Conservation (phyloP, 2,888 invertebrate species). For the Nephrotoma guestfalica region DNA sequence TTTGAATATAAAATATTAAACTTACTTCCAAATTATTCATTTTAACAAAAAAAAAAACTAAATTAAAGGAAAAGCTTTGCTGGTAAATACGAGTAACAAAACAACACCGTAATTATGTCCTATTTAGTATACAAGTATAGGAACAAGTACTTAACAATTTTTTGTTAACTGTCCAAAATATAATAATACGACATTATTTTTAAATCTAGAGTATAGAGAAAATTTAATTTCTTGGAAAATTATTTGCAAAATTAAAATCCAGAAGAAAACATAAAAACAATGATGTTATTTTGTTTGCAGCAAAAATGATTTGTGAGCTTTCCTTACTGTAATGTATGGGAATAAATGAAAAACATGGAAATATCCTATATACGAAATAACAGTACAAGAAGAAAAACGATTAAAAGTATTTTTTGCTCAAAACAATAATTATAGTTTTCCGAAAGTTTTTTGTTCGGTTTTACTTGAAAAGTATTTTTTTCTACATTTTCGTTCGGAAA, state of each 20-base stretch:
- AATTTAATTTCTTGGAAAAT: not conserved
- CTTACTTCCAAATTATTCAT: too few species aligned
- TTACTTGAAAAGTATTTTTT: not conserved
- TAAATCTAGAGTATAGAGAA: not conserved
- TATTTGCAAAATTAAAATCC: not conserved
- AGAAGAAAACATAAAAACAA: not conserved
- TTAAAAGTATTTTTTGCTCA: not conserved
- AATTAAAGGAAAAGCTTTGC: too few species aligned
- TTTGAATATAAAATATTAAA: too few species aligned
- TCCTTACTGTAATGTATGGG: not conserved
- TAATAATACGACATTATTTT: not conserved
- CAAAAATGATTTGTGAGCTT: not conserved
- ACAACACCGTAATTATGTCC: not conserved
- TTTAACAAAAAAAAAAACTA: too few species aligned
- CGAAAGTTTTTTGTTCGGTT: not conserved
- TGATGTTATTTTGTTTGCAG: not conserved
- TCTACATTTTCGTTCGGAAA: not conserved
- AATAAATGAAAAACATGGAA: not conserved
- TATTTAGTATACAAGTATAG: not conserved
- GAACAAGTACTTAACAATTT: not conserved
- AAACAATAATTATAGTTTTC: not conserved
- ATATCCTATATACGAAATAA: not conserved
- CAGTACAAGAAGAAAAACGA: not conserved
- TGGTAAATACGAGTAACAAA: not conserved
- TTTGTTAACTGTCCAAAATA: not conserved